A percentile compares a stretch with the other conserved stretches of the same genome.
Evolutionary conservation across 30 jellyfish, hydroid and myxozoan genomes (phyloP).

Genomic region (Morbakka virulenta): DNA sequence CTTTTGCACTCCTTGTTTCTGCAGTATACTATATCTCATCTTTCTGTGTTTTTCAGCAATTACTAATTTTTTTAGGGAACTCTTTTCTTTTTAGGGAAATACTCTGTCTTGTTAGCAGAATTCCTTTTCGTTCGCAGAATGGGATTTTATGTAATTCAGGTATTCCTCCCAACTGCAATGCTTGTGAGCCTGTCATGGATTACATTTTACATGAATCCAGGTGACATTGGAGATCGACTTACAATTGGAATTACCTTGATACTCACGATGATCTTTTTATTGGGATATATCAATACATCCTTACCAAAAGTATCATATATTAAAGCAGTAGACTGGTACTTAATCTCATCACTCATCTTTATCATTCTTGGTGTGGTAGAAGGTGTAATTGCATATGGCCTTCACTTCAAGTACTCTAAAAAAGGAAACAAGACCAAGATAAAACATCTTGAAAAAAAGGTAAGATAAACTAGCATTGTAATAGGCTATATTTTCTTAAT

Average conservation of each 20-base stretch:
- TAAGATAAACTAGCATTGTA: too few species aligned
- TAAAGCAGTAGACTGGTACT: slow-evolving; percentile 38
- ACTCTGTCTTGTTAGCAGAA: slow-evolving; percentile 3
- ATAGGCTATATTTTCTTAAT: too few species aligned
- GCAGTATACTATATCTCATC: too few species aligned
- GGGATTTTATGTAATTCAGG: slow-evolving; percentile 47
- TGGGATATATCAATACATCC: slow-evolving; percentile 53
- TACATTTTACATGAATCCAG: slow-evolving; percentile 43
- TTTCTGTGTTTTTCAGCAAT: too few species aligned
- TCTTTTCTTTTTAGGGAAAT: slow-evolving; percentile 20
- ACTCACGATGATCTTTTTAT: slow-evolving; percentile 52
- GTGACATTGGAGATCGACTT: slow-evolving; percentile 50
- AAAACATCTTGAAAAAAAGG: too few species aligned
- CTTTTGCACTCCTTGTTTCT: too few species aligned
- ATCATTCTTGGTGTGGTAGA: too few species aligned
- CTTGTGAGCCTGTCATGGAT: slow-evolving; percentile 56
- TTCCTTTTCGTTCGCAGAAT: slow-evolving; percentile 46
- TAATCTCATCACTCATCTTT: slow-evolving; percentile 34
- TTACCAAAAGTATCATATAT: slow-evolving; percentile 51
- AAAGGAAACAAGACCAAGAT: too few species aligned
- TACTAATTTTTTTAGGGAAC: too few species aligned
- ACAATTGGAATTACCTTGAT: slow-evolving; percentile 52
- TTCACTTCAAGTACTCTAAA: too few species aligned
- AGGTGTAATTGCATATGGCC: too few species aligned
- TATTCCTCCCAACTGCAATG: slow-evolving; percentile 62